phyloP scores from a whole-genome alignment of 2,888 invertebrate species.

The Brenthis daphne region DNA sequence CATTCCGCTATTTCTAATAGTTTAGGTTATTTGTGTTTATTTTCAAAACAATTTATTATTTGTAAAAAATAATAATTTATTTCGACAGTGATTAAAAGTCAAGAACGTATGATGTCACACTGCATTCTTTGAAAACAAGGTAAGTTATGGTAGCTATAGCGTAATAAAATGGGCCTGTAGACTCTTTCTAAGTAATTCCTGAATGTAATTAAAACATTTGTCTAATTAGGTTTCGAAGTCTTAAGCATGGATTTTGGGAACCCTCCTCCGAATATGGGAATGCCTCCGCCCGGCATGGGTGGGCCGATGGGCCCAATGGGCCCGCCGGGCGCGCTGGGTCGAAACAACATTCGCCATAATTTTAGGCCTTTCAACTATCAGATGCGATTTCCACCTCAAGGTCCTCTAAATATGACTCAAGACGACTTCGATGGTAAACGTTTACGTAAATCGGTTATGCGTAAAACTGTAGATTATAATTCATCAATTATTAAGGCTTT shows the following conservation, averaged over 20 bases:
- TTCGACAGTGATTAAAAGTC: slow-evolving; percentile 46
- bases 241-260: slow-evolving; percentile 76
- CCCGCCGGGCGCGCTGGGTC: slow-evolving; percentile 63
- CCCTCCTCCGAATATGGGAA: slow-evolving; percentile 72
- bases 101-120: slow-evolving; percentile 68
- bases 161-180: slow-evolving; percentile 19
- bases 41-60: slow-evolving; percentile 29
- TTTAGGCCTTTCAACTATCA: slow-evolving; percentile 78
- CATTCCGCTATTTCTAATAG: slow-evolving; percentile 51
- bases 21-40: slow-evolving; percentile 49
- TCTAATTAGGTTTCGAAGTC: slow-evolving; percentile 76
- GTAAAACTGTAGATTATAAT: slow-evolving; percentile 99
- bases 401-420: slow-evolving; percentile 87
- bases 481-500: slow-evolving; percentile 95
- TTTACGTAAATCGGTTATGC: slow-evolving; percentile 96
- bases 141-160: slow-evolving; percentile 49
- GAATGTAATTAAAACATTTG: slow-evolving; percentile 62
- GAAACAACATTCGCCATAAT: slow-evolving; percentile 76
- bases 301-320: slow-evolving; percentile 59
- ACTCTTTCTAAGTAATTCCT: slow-evolving; percentile 11
- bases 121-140: slow-evolving; percentile 61
- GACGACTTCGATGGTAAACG: slow-evolving; percentile 98
- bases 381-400: slow-evolving; percentile 78
- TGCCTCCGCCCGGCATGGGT: slow-evolving; percentile 69
- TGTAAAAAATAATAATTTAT: slow-evolving; percentile 17